A percentile compares a stretch with the other conserved stretches of the same genome.
Evolutionary conservation across 1,140 invertebrate species (phyloP).

Genomic region (Olivierus martensii): DNA sequence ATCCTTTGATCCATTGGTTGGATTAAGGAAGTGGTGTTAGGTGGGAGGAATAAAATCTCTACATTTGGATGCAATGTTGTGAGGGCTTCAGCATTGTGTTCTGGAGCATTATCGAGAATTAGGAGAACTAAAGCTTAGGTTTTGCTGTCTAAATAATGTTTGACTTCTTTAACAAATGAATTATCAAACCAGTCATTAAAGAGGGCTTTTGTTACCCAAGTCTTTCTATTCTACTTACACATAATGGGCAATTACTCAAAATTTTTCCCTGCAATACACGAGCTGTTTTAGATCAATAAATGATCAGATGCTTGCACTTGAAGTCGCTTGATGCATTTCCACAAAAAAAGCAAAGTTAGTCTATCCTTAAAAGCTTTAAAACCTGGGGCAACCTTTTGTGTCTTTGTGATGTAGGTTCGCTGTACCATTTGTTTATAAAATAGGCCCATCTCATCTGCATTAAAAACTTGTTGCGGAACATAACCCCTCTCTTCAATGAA

Average conservation of each 20-base stretch:
- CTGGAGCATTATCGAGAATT: slow-evolving; percentile 7
- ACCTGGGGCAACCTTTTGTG: slow-evolving; percentile 29
- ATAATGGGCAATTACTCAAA: slow-evolving; percentile 28
- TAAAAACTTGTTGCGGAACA: slow-evolving; percentile 30
- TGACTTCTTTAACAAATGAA: not conserved
- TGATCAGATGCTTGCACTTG: slow-evolving; percentile 31
- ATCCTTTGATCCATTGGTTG: slow-evolving; percentile 20
- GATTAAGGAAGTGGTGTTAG: slow-evolving; percentile 12
- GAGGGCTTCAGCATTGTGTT: too few relatives aligned
- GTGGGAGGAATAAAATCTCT: not conserved
- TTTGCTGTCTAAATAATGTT: slow-evolving; percentile 5
- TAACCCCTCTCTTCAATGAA: too few relatives aligned
- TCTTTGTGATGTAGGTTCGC: slow-evolving; percentile 22
- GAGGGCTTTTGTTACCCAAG: slow-evolving; percentile 28
- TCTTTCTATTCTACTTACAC: slow-evolving; percentile 30
- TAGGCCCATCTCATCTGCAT: slow-evolving; percentile 29
- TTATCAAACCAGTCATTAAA: slow-evolving; percentile 27
- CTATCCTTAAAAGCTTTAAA: slow-evolving; percentile 34
- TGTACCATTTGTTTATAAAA: slow-evolving; percentile 26
- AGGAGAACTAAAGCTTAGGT: slow-evolving; percentile 5
- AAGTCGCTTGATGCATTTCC: slow-evolving; percentile 32
- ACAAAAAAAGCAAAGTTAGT: slow-evolving; percentile 30
- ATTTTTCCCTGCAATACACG: slow-evolving; percentile 28
- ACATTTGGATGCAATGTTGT: slow-evolving; percentile 2
- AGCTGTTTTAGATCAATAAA: slow-evolving; percentile 27